Percentiles rank a stretch among this genome's conserved stretches.
phyloP scores from a whole-genome alignment of 2,113 vertebrate species.

The Coryphaenoides rupestris region DNA sequence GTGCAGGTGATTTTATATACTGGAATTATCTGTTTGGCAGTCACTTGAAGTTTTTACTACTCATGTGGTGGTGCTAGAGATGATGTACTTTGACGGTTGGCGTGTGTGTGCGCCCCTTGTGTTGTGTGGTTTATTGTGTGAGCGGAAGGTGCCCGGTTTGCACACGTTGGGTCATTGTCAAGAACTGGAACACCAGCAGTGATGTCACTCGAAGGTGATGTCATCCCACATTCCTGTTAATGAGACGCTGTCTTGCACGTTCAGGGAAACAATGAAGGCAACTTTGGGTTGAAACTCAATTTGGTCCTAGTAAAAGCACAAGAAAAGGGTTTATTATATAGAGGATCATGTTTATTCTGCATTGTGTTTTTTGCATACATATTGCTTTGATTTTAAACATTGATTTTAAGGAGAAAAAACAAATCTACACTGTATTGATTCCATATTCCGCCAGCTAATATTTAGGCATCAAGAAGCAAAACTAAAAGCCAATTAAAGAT shows the following conservation, averaged over 20 bases:
- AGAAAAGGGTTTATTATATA: conserved; percentile 33
- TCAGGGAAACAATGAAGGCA: conserved; percentile 31
- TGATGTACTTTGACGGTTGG: conserved; percentile 26
- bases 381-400: conserved; percentile 48
- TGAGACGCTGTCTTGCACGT: background rate
- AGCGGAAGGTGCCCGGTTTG: conserved; percentile 13
- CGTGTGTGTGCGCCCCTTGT: conserved; percentile 14
- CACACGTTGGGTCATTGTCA: background rate
- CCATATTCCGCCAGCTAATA: conserved; percentile 53
- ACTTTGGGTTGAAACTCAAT: conserved; percentile 23
- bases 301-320: conserved; percentile 48
- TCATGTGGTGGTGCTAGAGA: conserved; percentile 18
- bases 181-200: conserved; percentile 6
- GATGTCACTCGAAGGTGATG: conserved; percentile 12
- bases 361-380: conserved; percentile 52
- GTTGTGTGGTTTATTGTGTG: conserved; percentile 23
- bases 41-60: conserved; percentile 25
- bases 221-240: conserved; percentile 24
- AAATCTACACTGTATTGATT: conserved; percentile 40
- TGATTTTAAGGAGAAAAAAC: conserved; percentile 19
- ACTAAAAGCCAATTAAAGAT: conserved; percentile 64
- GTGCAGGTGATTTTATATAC: background rate
- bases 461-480: conserved; percentile 45
- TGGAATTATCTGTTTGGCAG: background rate
- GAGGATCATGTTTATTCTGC: conserved; percentile 58